Percentiles rank a stretch among this genome's conserved stretches.
Conservation (phyloP, 2,888 invertebrate species). For the Cantharis rufa region DNA sequence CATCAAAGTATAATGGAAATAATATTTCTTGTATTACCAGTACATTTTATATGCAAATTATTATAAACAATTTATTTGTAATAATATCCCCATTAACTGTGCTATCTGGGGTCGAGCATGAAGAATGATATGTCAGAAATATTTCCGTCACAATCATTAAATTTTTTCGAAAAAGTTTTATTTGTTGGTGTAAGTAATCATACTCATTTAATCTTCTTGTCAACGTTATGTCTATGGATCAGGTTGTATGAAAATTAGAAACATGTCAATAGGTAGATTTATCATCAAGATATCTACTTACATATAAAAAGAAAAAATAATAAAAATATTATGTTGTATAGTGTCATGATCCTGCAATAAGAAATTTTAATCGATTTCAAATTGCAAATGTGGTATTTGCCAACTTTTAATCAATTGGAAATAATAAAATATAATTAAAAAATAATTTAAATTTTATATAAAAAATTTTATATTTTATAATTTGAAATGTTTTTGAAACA, state of each 20-base stretch:
- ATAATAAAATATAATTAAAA: too few relatives aligned
- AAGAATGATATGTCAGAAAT: conserved; percentile 31
- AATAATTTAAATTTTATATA: too few relatives aligned
- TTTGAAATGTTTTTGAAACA: too few relatives aligned
- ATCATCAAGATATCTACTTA: neutral
- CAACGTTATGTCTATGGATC: neutral
- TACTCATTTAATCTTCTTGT: neutral
- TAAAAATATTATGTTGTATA: neutral
- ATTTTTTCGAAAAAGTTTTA: neutral
- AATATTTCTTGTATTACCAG: conserved; percentile 32
- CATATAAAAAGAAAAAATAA: neutral
- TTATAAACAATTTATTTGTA: conserved; percentile 16
- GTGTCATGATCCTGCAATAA: neutral
- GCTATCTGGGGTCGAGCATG: conserved; percentile 6
- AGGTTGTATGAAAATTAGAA: neutral
- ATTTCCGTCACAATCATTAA: conserved; percentile 25
- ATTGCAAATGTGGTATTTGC: neutral
- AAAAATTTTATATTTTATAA: too few relatives aligned
- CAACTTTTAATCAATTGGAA: neutral
- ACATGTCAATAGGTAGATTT: neutral
- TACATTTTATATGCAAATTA: conserved; percentile 35
- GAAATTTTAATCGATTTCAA: neutral
- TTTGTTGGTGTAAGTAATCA: neutral
- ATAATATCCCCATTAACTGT: conserved; percentile 10
- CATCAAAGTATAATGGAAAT: conserved; percentile 21